Base-by-base conservation (phyloP, 2,888 invertebrate species). In the Hecatera dysodea region DNA sequence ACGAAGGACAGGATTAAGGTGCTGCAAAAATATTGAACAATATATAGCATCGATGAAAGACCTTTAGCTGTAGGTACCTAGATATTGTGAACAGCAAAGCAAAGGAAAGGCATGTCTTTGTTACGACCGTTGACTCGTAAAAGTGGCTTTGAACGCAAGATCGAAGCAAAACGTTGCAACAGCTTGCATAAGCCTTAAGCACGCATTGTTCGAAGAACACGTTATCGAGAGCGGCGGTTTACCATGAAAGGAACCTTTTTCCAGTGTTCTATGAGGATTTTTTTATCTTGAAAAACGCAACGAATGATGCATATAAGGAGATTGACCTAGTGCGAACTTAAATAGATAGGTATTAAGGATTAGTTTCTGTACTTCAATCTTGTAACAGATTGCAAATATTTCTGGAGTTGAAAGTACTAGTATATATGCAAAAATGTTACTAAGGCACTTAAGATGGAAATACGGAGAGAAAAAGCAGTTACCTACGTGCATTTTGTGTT, bases 181-280 rank as follows among this genome's bases (percentile, higher is more conserved):
- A 59, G 67, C 71, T 75, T 78, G 56, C 72, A 72, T 79, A 74
- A 82, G 39, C 63, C 42, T 63, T 50, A 66, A 78, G 74, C 60
- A 78, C 22, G 67, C 65, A 80, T 82, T 80, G 80, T 82, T 77
- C 68, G 44, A 63, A 29, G 61, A 68, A 53, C 52, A 53, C 27
- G 62, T 56, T 80, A 76, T 80, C 69, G 69, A 63, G 64, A 52
- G 55, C 27, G 61, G 29, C 46, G 9, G 52, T 27, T 29, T 46
- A 46, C 33, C 64, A 67, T 67, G 56, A 57, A 69, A 48, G 24
- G 24, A 60, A 59, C 48, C 22, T 50, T 72, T 67, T 67, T 71
- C 24, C 53, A 53, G 46, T 33, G 19, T 42, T 50, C 36, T n/a
- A 19, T 42, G 52, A 27, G 15, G 11, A 7, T 0, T 44, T 39